Conservation (phyloP, 2,113 vertebrate genomes). For the Bos indicus region DNA sequence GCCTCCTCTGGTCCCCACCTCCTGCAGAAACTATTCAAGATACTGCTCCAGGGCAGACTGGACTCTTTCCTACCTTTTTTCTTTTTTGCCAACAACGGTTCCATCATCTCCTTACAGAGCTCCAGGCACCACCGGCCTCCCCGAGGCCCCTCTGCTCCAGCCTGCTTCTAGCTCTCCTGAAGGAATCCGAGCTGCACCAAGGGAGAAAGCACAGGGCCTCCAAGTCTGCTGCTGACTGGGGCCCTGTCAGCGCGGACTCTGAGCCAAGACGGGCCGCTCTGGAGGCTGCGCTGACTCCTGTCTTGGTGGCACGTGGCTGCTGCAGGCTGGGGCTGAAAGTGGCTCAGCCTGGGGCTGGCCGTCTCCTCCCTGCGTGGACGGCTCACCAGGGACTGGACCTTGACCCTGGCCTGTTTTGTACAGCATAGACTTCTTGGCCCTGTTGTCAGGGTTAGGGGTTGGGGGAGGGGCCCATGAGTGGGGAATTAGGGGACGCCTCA, state of each 20-base stretch:
- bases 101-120: conserved; percentile 25
- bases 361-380: neutral
- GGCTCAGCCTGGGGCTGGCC: neutral
- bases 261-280: neutral
- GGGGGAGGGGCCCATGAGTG: neutral
- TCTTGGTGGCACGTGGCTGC: neutral
- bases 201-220: conserved; percentile 1
- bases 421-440: conserved; percentile 70
- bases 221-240: neutral
- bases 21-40: conserved; percentile 19
- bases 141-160: conserved; percentile 38
- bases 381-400: neutral
- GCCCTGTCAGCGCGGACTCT: neutral
- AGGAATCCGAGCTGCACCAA: conserved; percentile 14
- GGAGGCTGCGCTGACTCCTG: neutral
- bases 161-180: neutral
- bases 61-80: conserved; percentile 61
- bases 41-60: conserved; percentile 58
- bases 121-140: conserved; percentile 38
- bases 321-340: neutral
- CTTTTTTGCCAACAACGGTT: conserved; percentile 59
- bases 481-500: neutral
- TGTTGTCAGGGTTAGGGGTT: conserved; percentile 33
- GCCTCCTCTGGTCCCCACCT: conserved; percentile 67
- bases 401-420: conserved; percentile 75